Evolutionary conservation across 2,113 vertebrate genomes (phyloP).

Genomic region (Numenius arquata): DNA sequence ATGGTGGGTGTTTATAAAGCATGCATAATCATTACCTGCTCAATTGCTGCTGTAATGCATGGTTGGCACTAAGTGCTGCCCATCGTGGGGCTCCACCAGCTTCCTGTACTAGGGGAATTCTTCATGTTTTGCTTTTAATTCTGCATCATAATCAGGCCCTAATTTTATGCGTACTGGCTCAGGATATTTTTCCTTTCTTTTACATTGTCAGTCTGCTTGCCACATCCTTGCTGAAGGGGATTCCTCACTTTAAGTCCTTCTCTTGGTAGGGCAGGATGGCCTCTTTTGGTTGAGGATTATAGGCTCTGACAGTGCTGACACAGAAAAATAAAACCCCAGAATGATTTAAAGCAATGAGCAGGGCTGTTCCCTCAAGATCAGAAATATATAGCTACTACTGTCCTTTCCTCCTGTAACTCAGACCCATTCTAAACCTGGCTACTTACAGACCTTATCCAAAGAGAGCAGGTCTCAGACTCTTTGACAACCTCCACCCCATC

Average conservation of each 20-base stretch:
- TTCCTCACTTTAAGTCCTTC: slow-evolving; percentile 47
- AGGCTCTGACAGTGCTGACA: slow-evolving; percentile 65
- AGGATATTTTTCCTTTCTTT: not conserved
- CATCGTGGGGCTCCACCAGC: not conserved
- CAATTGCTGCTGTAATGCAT: not conserved
- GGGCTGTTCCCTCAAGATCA: not conserved
- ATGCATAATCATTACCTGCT: not conserved
- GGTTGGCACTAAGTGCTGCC: not conserved
- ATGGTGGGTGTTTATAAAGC: not conserved
- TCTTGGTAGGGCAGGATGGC: slow-evolving; percentile 32
- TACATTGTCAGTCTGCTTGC: slow-evolving; percentile 46
- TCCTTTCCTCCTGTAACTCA: not conserved
- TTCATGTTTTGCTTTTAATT: not conserved
- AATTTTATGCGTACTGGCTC: not conserved
- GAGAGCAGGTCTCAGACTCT: not conserved
- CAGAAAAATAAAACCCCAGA: slow-evolving; percentile 56
- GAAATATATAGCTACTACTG: not conserved
- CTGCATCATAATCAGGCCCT: slow-evolving; percentile 11
- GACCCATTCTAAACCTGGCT: not conserved
- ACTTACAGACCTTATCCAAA: not conserved
- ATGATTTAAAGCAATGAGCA: slow-evolving; percentile 41
- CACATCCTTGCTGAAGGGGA: slow-evolving; percentile 66
- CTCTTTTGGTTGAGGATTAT: slow-evolving; percentile 60
- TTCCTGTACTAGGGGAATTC: not conserved
- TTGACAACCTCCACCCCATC: not conserved